phyloP scores from a whole-genome alignment of 2,113 vertebrate species.

The Neodontobutis hainanensis region DNA sequence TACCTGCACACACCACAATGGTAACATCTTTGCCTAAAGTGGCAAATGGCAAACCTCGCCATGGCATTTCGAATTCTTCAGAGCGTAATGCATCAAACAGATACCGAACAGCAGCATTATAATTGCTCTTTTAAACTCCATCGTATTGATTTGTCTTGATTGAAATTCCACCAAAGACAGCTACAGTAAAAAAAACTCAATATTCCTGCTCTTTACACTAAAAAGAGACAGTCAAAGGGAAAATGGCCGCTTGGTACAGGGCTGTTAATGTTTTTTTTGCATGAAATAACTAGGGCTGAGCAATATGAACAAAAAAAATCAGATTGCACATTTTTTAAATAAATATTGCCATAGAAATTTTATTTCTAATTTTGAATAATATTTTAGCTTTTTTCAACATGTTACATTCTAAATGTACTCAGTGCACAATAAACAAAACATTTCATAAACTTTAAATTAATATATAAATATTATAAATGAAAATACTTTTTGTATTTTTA shows the following conservation, averaged over 20 bases:
- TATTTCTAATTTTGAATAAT: too few relatives aligned
- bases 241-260: conserved; percentile 28
- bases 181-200: conserved; percentile 57
- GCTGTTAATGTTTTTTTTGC: conserved; percentile 32
- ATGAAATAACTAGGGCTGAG: conserved; percentile 26
- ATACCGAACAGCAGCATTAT: conserved; percentile 50
- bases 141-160: conserved; percentile 69
- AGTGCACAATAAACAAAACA: too few relatives aligned
- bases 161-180: conserved; percentile 60
- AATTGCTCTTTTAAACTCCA: conserved; percentile 47
- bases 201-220: conserved; percentile 39
- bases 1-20: background rate
- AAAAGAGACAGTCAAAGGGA: conserved; percentile 39
- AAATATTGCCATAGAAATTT: too few relatives aligned
- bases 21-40: background rate
- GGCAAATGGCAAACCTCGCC: background rate
- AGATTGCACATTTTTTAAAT: too few relatives aligned
- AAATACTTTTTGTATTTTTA: too few relatives aligned
- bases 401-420: too few relatives aligned
- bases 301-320: background rate
- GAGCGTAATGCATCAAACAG: conserved; percentile 29
- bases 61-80: background rate
- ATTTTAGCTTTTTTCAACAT: too few relatives aligned
- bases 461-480: too few relatives aligned
- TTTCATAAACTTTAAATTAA: too few relatives aligned